Percentiles rank a stretch among this genome's conserved stretches.
Evolutionary conservation across 2,797 vertebrate genomes (phyloP).

Genomic region (Gallirallus australis): DNA sequence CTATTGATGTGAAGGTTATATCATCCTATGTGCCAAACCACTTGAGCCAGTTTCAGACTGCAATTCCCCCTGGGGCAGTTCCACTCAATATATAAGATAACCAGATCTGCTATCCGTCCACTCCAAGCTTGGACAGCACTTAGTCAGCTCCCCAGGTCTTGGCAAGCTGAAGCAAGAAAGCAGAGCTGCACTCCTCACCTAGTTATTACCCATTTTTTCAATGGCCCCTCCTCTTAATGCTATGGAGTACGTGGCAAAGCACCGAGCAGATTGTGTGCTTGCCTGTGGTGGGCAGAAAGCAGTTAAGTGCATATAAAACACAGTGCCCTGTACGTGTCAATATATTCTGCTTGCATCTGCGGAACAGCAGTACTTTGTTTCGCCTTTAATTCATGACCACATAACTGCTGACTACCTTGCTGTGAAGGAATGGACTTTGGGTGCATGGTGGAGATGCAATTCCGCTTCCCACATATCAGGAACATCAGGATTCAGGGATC

Average conservation of each 20-base stretch:
- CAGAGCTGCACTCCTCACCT: neutral
- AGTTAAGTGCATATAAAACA: neutral
- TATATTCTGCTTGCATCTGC: neutral
- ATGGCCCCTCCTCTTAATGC: constrained; percentile 1
- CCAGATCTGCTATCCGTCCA: constrained; percentile 47
- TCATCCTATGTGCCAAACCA: constrained; percentile 48
- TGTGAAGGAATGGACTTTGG: neutral
- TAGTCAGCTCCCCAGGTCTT: constrained; percentile 23
- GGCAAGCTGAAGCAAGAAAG: constrained; percentile 14
- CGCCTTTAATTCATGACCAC: neutral
- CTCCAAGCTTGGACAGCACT: constrained; percentile 19
- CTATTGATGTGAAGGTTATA: constrained; percentile 43
- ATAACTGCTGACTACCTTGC: neutral
- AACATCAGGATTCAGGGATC: neutral
- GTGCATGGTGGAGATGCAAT: neutral
- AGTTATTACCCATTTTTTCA: constrained; percentile 30
- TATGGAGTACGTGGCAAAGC: neutral
- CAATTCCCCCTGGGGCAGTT: constrained; percentile 22
- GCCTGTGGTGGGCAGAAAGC: neutral
- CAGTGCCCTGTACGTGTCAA: accelerated
- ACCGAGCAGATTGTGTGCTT: constrained; percentile 2
- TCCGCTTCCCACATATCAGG: neutral
- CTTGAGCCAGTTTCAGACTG: constrained; percentile 53
- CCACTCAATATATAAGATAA: constrained; percentile 20
- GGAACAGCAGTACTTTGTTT: neutral